These are phyloP conservation scores for Picathartes gymnocephalus DNA, from an alignment of 2,113 vertebrate species.

Conservation along the genomic window DNA sequence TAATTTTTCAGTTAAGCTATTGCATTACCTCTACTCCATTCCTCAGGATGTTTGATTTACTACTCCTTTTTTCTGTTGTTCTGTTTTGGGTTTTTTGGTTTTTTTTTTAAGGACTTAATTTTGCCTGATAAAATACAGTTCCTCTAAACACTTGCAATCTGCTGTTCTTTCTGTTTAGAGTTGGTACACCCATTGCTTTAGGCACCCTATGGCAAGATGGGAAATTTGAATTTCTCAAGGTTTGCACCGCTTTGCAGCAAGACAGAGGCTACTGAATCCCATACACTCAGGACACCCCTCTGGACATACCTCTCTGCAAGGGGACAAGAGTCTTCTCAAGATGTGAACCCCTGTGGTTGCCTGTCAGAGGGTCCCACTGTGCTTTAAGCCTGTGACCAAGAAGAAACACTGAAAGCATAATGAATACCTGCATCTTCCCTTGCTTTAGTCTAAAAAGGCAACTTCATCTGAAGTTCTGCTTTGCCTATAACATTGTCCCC, in stretches of 20 bases:
- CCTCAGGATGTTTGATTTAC: background rate
- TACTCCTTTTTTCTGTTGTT: background rate
- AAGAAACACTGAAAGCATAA: background rate
- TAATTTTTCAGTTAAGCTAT: conserved; percentile 3
- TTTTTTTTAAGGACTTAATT: background rate
- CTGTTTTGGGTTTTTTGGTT: background rate
- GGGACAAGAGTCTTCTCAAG: background rate
- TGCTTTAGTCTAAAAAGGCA: background rate
- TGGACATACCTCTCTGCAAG: background rate
- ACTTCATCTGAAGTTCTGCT: background rate
- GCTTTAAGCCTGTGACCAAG: background rate
- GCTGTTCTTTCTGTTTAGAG: background rate
- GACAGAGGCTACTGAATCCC: background rate
- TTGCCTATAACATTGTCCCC: background rate
- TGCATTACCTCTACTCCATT: background rate
- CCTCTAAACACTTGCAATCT: background rate
- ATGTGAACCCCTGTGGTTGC: background rate
- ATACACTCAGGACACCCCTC: accelerated
- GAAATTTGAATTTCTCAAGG: background rate
- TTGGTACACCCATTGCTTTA: background rate
- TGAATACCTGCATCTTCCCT: background rate
- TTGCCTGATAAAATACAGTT: background rate
- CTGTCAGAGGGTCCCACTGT: accelerated
- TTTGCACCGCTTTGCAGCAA: background rate
- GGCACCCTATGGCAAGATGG: accelerated